Evolutionary conservation across 2,797 vertebrate species (phyloP), one percentile per base, ranked within the genome.

Genomic region (Erethizon dorsatum): DNA sequence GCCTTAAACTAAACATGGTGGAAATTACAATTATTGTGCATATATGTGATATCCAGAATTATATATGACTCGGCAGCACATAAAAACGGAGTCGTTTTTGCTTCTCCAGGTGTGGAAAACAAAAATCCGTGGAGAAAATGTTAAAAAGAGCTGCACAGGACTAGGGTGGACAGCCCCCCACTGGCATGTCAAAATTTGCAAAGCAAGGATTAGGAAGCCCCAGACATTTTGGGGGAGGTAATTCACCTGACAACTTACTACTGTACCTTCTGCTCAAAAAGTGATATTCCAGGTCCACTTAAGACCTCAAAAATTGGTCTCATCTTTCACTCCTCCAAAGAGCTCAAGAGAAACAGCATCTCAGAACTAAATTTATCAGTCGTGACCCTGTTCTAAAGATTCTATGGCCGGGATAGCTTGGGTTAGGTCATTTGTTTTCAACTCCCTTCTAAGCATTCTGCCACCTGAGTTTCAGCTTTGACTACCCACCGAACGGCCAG

Each of bases 341-440:
- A 63, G 41, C 73, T 90, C 47, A 73, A 94, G 52, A 71, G 61
- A 91, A 91, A 88, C 54, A 83, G 82, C 57, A 78, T 82, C 50
- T 52, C 24, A 26, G 17, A 94, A 75, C 50, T 59, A 22, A 69
- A 90, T 65, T 56, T 75, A 90, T 94, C 89, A 26, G 63, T 52
- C 65, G 22, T 78, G 82, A 97, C 61, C 73, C 7, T 24, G 15
- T 91, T 90, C 47, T 45, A 31, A 93, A 83, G 83, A 37, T 20
- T 82, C 41, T 2, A 15, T 41, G 65, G 50, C 18, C 0, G 26
- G 47, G 67, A 96, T 50, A 22, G 65, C 63, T 90, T 92, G 84
- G 37, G 47, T 84, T 84, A 96, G 56, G 67, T 61, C 63, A 93
- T 94, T 92, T 94, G 71, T 83, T 95, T 92, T 77, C 83, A 97